Conservation (phyloP, 2,888 invertebrate genomes). For the Chydorus sphaericus region DNA sequence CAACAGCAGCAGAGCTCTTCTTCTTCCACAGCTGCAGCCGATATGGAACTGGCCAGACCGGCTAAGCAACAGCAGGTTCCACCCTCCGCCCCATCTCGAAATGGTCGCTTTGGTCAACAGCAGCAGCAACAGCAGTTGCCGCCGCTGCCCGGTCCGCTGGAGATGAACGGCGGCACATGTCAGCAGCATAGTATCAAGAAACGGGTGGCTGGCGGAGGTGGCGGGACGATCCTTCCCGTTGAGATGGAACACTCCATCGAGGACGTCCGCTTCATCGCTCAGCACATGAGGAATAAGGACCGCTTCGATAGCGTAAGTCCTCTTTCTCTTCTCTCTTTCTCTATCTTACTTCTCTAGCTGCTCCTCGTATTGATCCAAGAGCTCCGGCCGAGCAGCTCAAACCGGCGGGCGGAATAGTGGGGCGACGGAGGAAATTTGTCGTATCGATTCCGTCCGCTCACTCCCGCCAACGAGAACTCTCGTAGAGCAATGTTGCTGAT, state of each 20-base stretch:
- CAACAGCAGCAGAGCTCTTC: not conserved
- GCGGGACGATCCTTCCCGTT: conserved; percentile 58
- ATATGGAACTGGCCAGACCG: not conserved
- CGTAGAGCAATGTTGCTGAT: not conserved
- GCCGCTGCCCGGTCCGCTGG: not conserved
- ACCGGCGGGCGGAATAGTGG: too few species aligned
- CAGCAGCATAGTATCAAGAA: conserved; percentile 35
- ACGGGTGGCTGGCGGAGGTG: conserved; percentile 58
- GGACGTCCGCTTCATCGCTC: conserved; percentile 84
- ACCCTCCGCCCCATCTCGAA: not conserved
- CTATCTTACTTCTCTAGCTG: too few species aligned
- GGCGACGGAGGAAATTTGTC: too few species aligned
- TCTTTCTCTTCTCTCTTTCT: not conserved
- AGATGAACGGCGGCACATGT: not conserved
- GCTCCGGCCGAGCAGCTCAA: too few species aligned
- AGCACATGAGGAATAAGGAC: conserved; percentile 88
- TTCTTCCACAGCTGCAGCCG: not conserved
- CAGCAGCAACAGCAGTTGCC: too few species aligned
- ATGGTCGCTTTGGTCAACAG: not conserved
- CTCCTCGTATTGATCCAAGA: too few species aligned
- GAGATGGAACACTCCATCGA: conserved; percentile 85
- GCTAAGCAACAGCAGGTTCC: not conserved
- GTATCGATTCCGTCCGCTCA: too few species aligned
- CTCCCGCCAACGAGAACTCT: too few species aligned
- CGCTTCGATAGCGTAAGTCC: conserved; percentile 79